Conservation (phyloP, 2,113 vertebrate species). For the Propithecus coquereli region DNA sequence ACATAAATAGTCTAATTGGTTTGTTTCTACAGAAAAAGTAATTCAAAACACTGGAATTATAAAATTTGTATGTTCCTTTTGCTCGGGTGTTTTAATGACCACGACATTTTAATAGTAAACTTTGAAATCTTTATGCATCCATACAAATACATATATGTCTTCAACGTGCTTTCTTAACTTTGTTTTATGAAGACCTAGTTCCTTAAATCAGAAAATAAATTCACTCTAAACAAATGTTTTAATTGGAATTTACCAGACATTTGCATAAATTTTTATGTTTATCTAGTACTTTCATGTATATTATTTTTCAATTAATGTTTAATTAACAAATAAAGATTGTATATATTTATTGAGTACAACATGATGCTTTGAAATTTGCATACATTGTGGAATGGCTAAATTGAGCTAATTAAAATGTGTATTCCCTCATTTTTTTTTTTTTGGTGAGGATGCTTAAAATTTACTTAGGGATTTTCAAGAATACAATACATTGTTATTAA, state of each 20-base stretch:
- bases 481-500: neutral
- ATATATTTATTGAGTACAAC: neutral
- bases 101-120: neutral
- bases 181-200: neutral
- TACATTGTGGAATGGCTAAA: neutral
- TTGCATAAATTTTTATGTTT: neutral
- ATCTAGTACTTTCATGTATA: neutral
- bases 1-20: neutral
- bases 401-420: neutral
- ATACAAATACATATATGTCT: neutral
- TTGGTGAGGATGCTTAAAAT: neutral
- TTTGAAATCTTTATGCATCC: neutral
- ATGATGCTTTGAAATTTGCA: neutral
- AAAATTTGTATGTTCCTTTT: neutral
- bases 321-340: neutral
- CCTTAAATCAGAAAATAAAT: constrained; percentile 47
- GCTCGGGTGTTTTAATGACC: neutral
- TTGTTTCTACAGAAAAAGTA: constrained; percentile 31
- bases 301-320: neutral
- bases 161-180: neutral
- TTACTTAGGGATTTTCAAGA: neutral
- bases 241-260: constrained; percentile 13
- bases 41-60: neutral
- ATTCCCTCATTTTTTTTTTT: neutral
- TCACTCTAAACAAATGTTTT: neutral